Evolutionary conservation across 2,113 vertebrate genomes (phyloP), one percentile per base, ranked within the genome.

Genomic region (Panurus biarmicus): DNA sequence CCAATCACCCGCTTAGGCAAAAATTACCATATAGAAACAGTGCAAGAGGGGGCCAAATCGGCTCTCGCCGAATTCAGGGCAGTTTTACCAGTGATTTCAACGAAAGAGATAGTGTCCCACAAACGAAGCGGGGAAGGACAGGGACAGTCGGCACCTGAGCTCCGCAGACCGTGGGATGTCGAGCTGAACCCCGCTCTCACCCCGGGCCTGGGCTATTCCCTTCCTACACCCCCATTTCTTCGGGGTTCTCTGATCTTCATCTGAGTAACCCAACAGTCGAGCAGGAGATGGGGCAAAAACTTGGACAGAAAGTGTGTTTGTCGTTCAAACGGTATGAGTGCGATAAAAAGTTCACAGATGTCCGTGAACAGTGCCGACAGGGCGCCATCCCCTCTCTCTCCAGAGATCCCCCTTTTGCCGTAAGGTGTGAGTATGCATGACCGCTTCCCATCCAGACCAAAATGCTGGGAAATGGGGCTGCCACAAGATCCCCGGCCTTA

Each of bases 31-130:
- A 21, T 20, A 14, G n/a, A 48, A 69, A 53, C 23, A 33, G 12
- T 36, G 16, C 16, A 4, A 9, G 4, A 5, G 11, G 17, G 15
- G 11, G 2, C 0, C 24, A 6, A 36, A 35, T n/a, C 15, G 4
- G 3, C 38, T 54, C 26, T 17, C 50, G 15, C 18, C 12, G 28
- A 54, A 28, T 53, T 80, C 80, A 28, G 56, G 25, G 50, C 53
- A 23, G 20, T 73, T 94, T 65, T 28, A 24, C 2, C 14, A 58
- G 38, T 26, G 57, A 5, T 33, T 86, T 45, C 54, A 80, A 86
- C 15, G 42, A 36, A 88, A 57, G 33, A 65, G 54, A 9, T 15
- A 26, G 23, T 19, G 71, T 14, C n/a, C 38, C 20, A 26, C 53
- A 22, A 18, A 26, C 15, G 4, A 38, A 76, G 18, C 23, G 10